These are phyloP conservation scores for Luperina nickerlii DNA, from an alignment of 2,888 invertebrate species.

Conservation along the genomic window DNA sequence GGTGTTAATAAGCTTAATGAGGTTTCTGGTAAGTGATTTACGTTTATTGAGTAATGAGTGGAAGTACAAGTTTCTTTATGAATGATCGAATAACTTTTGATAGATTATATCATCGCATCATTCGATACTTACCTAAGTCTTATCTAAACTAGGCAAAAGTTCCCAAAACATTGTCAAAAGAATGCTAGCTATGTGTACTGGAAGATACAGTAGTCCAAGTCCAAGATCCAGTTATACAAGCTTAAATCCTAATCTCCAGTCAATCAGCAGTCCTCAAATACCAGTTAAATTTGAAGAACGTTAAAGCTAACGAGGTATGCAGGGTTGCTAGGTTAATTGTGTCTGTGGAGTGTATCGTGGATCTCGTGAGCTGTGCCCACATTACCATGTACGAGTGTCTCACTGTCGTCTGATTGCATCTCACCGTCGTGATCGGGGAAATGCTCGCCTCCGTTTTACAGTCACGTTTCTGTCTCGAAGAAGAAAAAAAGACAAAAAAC, in stretches of 20 bases:
- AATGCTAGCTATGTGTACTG: background rate
- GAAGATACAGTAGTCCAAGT: background rate
- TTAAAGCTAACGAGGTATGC: slow-evolving; percentile 73
- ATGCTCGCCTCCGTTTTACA: slow-evolving; percentile 75
- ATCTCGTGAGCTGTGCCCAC: slow-evolving; percentile 67
- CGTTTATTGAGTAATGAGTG: slow-evolving; percentile 21
- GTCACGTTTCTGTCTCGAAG: slow-evolving; percentile 85
- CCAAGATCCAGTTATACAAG: background rate
- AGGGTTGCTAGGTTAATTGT: slow-evolving; percentile 83
- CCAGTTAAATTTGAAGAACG: slow-evolving; percentile 65
- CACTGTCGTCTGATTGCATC: slow-evolving; percentile 78
- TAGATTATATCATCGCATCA: background rate
- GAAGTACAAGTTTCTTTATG: background rate
- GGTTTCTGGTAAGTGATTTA: slow-evolving; percentile 33
- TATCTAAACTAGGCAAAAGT: background rate
- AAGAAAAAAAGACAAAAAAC: slow-evolving; percentile 72
- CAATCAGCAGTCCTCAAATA: slow-evolving; percentile 50
- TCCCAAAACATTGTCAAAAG: background rate
- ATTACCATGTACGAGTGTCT: slow-evolving; percentile 78
- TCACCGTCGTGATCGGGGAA: slow-evolving; percentile 83
- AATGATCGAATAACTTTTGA: slow-evolving; percentile 5
- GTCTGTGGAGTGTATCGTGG: slow-evolving; percentile 66
- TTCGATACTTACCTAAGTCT: background rate
- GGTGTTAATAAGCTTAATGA: slow-evolving; percentile 61
- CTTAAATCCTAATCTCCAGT: slow-evolving; percentile 39